phyloP scores from a whole-genome alignment of 2,113 vertebrate species.

The Motacilla tschutschensis region DNA sequence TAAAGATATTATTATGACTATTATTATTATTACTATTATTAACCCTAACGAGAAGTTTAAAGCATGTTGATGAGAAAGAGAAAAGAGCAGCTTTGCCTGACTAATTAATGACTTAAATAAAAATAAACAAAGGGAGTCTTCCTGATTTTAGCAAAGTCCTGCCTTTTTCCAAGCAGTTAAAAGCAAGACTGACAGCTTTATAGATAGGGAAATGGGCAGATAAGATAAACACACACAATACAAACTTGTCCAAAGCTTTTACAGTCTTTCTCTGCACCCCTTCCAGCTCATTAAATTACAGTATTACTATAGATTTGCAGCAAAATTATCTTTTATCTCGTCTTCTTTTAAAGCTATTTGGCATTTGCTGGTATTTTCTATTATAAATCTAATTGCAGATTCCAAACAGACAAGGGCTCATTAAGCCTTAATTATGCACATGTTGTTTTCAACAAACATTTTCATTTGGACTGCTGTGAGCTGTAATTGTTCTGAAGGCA shows the following conservation, averaged over 20 bases:
- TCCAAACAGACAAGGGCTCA: slow-evolving; percentile 98
- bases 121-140: slow-evolving; percentile 51
- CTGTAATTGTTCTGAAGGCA: slow-evolving; percentile 91
- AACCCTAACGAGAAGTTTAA: slow-evolving; percentile 32
- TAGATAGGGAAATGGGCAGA: slow-evolving; percentile 26
- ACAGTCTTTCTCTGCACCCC: slow-evolving; percentile 36
- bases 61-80: slow-evolving; percentile 29
- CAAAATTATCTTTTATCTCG: slow-evolving; percentile 75
- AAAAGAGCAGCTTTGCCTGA: slow-evolving; percentile 34
- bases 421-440: slow-evolving; percentile 99
- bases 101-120: slow-evolving; percentile 58
- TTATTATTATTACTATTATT: slow-evolving; percentile 34
- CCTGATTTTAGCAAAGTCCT: slow-evolving; percentile 42
- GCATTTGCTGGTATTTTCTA: slow-evolving; percentile 80
- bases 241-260: slow-evolving; percentile 47
- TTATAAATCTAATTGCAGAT: slow-evolving; percentile 99
- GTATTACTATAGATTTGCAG: slow-evolving; percentile 70
- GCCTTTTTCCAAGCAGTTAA: slow-evolving; percentile 44
- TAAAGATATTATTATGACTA: not conserved
- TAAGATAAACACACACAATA: slow-evolving; percentile 26
- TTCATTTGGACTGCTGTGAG: slow-evolving; percentile 93
- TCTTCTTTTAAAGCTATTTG: slow-evolving; percentile 80
- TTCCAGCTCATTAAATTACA: slow-evolving; percentile 61
- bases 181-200: slow-evolving; percentile 53
- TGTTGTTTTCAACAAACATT: slow-evolving; percentile 99